Evolutionary conservation across 2,888 invertebrate species (phyloP).

Genomic region (Camponotus fellah): DNA sequence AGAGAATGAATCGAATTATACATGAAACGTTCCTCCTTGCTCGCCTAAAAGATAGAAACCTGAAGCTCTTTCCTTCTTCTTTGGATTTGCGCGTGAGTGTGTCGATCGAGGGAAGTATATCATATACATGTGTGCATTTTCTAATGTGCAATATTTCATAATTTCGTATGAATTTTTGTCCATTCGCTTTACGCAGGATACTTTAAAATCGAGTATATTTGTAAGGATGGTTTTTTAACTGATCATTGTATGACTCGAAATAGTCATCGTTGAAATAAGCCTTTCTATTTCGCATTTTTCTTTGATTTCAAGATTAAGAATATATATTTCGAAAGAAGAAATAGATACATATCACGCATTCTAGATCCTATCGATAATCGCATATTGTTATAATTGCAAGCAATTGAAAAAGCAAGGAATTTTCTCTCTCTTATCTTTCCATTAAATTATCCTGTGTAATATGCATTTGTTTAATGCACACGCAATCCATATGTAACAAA

Average conservation of each 20-base stretch:
- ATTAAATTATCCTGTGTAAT: conserved; percentile 34
- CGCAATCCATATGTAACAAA: conserved; percentile 10
- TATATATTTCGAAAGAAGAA: neutral
- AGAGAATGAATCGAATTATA: conserved; percentile 58
- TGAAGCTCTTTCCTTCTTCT: conserved; percentile 49
- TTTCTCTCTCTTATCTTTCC: neutral
- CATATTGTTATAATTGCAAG: neutral
- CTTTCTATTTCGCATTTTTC: neutral
- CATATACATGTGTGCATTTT: conserved; percentile 25
- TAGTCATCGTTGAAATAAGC: neutral
- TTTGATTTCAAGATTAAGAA: neutral
- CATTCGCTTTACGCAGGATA: conserved; percentile 42
- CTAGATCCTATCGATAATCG: neutral
- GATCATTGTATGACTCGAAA: neutral
- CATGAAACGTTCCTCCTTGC: conserved; percentile 69
- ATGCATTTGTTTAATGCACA: conserved; percentile 15
- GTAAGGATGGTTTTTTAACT: neutral
- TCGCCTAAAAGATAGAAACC: conserved; percentile 68
- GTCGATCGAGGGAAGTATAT: conserved; percentile 29
- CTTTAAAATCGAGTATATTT: conserved; percentile 22
- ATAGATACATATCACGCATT: conserved; percentile 46
- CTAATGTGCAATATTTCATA: conserved; percentile 35
- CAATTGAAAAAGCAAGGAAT: neutral
- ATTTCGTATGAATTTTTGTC: conserved; percentile 14
- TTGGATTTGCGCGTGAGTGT: conserved; percentile 39